Percentiles rank a stretch among this genome's conserved stretches.
phyloP scores from a whole-genome alignment of 2,797 vertebrate species.

The Yasuhikotakia modesta region DNA sequence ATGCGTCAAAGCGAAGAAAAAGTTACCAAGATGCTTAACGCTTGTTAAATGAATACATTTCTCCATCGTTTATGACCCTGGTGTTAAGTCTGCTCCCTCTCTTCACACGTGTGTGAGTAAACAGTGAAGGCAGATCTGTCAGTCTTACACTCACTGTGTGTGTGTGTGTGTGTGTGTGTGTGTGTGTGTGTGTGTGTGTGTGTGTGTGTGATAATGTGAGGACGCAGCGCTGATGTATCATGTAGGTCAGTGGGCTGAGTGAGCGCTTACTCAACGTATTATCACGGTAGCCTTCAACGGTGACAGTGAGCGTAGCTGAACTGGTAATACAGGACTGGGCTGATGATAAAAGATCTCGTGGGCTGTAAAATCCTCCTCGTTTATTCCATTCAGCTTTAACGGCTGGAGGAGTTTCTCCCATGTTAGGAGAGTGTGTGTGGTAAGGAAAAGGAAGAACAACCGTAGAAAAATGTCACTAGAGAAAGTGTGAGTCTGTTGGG shows the following conservation, averaged over 20 bases:
- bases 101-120: background rate
- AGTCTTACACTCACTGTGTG: background rate
- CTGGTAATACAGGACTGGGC: slow-evolving; percentile 4
- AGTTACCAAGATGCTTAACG: background rate
- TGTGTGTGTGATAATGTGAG: background rate
- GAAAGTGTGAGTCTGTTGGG: slow-evolving; percentile 24
- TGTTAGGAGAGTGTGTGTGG: slow-evolving; percentile 27
- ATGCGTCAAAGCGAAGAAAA: background rate
- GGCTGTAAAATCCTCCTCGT: slow-evolving; percentile 9
- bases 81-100: too few relatives aligned
- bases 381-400: slow-evolving; percentile 11
- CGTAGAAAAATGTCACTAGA: background rate
- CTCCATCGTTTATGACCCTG: too few relatives aligned
- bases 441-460: slow-evolving; percentile 22
- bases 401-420: slow-evolving; percentile 24
- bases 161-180: background rate
- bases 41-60: too few relatives aligned
- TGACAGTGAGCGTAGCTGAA: background rate
- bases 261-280: slow-evolving; percentile 4
- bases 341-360: background rate
- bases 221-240: background rate
- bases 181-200: background rate
- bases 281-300: background rate
- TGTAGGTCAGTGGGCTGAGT: slow-evolving; percentile 3
- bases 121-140: background rate